Percentiles rank a stretch among this genome's conserved stretches.
Conservation (phyloP, 2,797 vertebrate genomes). For the Echeneis naucrates region DNA sequence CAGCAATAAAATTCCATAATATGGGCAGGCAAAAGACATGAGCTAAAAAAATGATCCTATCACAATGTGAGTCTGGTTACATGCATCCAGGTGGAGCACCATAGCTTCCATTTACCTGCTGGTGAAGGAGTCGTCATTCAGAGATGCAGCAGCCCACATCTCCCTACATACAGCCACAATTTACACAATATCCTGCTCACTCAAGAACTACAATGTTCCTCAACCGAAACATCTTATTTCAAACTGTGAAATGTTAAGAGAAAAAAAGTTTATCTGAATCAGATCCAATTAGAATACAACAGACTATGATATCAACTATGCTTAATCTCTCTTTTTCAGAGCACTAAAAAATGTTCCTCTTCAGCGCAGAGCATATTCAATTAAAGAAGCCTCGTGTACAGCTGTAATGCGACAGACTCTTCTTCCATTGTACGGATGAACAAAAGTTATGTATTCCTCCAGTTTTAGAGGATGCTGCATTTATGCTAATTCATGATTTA, state of each 20-base stretch:
- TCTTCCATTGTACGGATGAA: background rate
- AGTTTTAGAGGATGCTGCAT: no score
- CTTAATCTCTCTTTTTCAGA: slow-evolving; percentile 7
- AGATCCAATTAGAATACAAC: slow-evolving; percentile 18
- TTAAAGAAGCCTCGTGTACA: background rate
- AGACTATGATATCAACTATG: slow-evolving; percentile 16
- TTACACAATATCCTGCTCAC: background rate
- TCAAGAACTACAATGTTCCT: background rate
- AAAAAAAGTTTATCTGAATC: slow-evolving; percentile 2
- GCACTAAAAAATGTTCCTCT: background rate
- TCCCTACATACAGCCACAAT: background rate
- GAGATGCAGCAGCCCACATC: background rate
- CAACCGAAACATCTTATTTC: slow-evolving; percentile 4
- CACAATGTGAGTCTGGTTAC: background rate
- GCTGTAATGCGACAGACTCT: slow-evolving; percentile 5
- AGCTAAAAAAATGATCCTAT: background rate
- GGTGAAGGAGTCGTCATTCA: background rate
- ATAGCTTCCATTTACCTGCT: background rate
- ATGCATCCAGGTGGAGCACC: background rate
- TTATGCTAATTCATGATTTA: background rate
- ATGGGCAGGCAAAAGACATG: background rate
- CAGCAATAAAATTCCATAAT: background rate
- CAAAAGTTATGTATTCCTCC: background rate
- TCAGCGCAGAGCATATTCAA: background rate
- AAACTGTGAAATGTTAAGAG: slow-evolving; percentile 9